phyloP scores from a whole-genome alignment of 2,113 vertebrate genomes.

The Nothocercus julius region DNA sequence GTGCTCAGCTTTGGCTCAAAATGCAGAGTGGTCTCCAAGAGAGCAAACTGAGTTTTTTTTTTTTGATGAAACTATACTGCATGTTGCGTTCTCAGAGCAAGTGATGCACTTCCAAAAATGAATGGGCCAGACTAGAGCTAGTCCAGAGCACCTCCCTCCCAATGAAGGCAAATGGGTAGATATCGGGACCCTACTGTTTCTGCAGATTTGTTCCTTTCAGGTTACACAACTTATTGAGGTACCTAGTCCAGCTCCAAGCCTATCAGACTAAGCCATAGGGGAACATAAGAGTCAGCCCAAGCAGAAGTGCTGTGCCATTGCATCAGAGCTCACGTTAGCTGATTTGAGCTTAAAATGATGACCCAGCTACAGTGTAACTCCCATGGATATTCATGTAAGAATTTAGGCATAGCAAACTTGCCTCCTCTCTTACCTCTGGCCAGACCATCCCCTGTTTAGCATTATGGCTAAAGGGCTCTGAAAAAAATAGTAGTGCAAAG shows the following conservation, averaged over 20 bases:
- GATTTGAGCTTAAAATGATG: background rate
- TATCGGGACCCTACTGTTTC: background rate
- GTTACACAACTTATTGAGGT: background rate
- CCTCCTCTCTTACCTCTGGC: background rate
- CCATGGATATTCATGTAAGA: background rate
- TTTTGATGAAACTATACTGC: background rate
- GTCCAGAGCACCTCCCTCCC: too few species aligned
- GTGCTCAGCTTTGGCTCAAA: background rate
- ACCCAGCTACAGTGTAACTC: background rate
- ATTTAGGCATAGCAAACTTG: background rate
- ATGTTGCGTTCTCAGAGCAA: background rate
- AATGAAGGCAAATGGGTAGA: background rate
- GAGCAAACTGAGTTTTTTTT: background rate
- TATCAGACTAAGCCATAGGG: background rate
- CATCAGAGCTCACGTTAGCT: accelerated
- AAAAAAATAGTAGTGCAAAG: background rate
- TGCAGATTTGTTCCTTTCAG: background rate
- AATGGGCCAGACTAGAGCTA: background rate
- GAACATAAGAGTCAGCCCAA: background rate
- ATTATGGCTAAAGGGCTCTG: background rate
- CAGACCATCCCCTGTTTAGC: background rate
- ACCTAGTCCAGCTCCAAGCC: background rate
- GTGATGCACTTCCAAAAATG: background rate
- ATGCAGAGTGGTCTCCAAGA: background rate
- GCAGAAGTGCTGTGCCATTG: background rate